Percentiles rank a stretch among this genome's conserved stretches.
phyloP scores from a whole-genome alignment of 2,888 invertebrate species.

The Piscicola geometra region DNA sequence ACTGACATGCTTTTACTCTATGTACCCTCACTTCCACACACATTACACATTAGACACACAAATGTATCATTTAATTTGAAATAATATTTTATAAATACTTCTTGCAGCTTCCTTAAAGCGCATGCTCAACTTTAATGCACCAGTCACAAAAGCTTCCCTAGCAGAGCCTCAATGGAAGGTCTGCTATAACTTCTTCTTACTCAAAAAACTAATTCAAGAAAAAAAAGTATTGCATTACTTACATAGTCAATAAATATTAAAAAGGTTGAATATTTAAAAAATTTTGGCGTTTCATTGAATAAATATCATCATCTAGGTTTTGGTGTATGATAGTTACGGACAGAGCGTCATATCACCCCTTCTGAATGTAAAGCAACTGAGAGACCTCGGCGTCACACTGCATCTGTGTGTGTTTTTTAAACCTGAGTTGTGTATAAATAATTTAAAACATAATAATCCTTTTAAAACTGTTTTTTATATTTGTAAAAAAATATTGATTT shows the following conservation, averaged over 20 bases:
- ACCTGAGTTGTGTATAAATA: too few relatives aligned
- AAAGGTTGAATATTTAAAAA: neutral
- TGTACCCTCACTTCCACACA: too few relatives aligned
- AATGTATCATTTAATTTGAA: too few relatives aligned
- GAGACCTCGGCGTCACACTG: constrained; percentile 92
- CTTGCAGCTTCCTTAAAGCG: constrained; percentile 75
- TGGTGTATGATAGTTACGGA: constrained; percentile 90
- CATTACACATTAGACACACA: too few relatives aligned
- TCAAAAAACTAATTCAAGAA: too few relatives aligned
- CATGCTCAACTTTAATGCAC: constrained; percentile 87
- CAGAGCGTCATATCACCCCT: constrained; percentile 97
- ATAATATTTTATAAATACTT: neutral
- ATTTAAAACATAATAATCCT: neutral
- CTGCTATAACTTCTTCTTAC: constrained; percentile 28
- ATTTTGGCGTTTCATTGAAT: neutral
- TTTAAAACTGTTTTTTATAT: too few relatives aligned
- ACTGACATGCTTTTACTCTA: too few relatives aligned
- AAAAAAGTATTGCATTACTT: too few relatives aligned
- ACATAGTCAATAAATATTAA: too few relatives aligned
- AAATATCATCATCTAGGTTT: constrained; percentile 61
- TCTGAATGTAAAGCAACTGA: constrained; percentile 85
- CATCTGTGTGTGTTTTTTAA: constrained; percentile 73
- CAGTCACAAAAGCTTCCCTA: constrained; percentile 69
- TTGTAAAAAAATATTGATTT: too few relatives aligned
- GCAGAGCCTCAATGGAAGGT: constrained; percentile 83